These are phyloP conservation scores for Toxotes lorentzi DNA, from an alignment of 2,797 vertebrate species.

Conservation along the genomic window DNA sequence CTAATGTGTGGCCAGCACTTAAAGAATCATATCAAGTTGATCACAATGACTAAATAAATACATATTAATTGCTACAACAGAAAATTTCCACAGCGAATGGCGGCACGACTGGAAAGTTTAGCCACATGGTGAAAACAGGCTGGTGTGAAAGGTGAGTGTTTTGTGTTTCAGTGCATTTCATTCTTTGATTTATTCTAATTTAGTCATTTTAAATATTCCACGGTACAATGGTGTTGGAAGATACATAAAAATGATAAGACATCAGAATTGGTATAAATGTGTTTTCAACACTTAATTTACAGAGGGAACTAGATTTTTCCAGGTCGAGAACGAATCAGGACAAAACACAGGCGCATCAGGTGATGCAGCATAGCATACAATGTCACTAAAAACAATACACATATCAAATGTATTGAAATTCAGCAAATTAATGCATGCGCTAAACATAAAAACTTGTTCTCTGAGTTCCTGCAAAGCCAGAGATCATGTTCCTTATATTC, in stretches of 20 bases:
- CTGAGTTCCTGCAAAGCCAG: slow-evolving; percentile 23
- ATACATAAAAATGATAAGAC: neutral
- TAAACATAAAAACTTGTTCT: slow-evolving; percentile 1
- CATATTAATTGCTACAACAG: neutral
- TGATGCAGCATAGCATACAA: neutral
- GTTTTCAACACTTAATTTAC: neutral
- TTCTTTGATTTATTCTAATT: neutral
- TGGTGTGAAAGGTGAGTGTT: neutral
- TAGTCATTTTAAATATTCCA: neutral
- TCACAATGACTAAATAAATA: neutral
- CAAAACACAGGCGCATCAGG: neutral
- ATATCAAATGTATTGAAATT: neutral
- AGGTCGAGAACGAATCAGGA: slow-evolving; percentile 1
- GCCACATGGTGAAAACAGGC: neutral
- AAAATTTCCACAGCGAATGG: neutral
- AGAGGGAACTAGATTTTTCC: neutral
- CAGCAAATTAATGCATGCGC: neutral
- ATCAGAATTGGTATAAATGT: neutral
- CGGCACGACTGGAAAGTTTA: neutral
- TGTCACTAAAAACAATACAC: neutral
- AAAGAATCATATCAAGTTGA: neutral
- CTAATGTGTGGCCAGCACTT: neutral
- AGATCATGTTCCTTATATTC: slow-evolving; percentile 21
- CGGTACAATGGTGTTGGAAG: neutral
- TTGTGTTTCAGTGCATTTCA: neutral